Evolutionary conservation across 2,888 invertebrate genomes (phyloP).

Genomic region (Ctenicera cuprea): DNA sequence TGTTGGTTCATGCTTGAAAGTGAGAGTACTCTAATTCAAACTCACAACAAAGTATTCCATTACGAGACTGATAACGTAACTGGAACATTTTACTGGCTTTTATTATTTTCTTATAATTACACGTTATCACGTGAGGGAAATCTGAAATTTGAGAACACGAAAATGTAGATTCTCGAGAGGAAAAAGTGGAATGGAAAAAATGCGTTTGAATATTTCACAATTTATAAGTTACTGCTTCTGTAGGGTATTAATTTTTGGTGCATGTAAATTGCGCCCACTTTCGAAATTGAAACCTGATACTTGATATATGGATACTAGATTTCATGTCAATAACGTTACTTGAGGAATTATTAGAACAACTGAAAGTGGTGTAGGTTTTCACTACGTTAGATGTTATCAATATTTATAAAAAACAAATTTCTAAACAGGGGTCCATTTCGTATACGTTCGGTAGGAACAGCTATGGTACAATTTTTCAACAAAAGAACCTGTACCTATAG

Average conservation of each 20-base stretch:
- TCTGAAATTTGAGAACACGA: neutral
- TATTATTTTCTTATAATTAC: neutral
- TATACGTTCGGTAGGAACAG: too few relatives aligned
- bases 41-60: neutral
- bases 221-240: neutral
- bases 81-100: neutral
- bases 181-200: neutral
- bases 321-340: neutral
- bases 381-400: too few relatives aligned
- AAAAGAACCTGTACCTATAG: too few relatives aligned
- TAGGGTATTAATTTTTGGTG: neutral
- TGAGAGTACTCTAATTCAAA: conserved; percentile 19
- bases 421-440: too few relatives aligned
- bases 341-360: neutral
- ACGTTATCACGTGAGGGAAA: neutral
- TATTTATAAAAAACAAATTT: too few relatives aligned
- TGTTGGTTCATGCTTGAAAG: conserved; percentile 1
- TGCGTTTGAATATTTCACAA: neutral
- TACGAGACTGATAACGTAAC: neutral
- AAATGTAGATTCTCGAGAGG: neutral
- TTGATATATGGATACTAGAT: neutral
- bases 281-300: conserved; percentile 11
- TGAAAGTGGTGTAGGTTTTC: neutral
- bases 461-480: too few relatives aligned
- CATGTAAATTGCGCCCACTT: conserved; percentile 1